A percentile compares a stretch with the other conserved stretches of the same genome.
phyloP scores from a whole-genome alignment of 2,888 invertebrate genomes.

The Malthinus flaveolus region DNA sequence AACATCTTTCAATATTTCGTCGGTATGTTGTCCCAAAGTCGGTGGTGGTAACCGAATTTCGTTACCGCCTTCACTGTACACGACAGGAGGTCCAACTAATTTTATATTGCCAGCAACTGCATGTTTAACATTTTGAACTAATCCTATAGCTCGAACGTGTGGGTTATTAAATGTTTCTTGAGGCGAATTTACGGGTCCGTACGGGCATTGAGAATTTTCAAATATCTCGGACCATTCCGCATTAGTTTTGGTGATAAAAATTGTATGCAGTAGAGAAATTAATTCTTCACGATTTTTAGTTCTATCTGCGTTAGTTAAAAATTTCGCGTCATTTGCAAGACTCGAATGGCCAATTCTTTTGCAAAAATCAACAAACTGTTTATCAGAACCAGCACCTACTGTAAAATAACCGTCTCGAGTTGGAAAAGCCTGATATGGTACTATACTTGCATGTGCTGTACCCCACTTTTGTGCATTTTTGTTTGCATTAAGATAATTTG shows the following conservation, averaged over 20 bases:
- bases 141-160: slow-evolving; percentile 74
- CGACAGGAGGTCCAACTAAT: slow-evolving; percentile 85
- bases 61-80: slow-evolving; percentile 74
- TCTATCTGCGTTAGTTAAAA: slow-evolving; percentile 71
- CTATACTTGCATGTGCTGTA: slow-evolving; percentile 92
- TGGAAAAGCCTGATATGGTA: slow-evolving; percentile 90
- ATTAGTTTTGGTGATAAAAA: slow-evolving; percentile 65
- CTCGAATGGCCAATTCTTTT: slow-evolving; percentile 63
- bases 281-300: slow-evolving; percentile 77
- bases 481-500: slow-evolving; percentile 86
- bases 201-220: slow-evolving; percentile 77
- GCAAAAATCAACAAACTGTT: slow-evolving; percentile 77
- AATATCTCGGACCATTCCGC: slow-evolving; percentile 76
- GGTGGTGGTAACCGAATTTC: slow-evolving; percentile 78
- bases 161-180: slow-evolving; percentile 85
- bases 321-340: slow-evolving; percentile 66
- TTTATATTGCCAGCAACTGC: slow-evolving; percentile 71
- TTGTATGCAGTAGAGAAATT: slow-evolving; percentile 62
- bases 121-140: slow-evolving; percentile 75
- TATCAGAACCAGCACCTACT: slow-evolving; percentile 84
- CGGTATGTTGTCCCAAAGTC: slow-evolving; percentile 84
- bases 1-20: slow-evolving; percentile 69
- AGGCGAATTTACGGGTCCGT: slow-evolving; percentile 88
- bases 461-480: slow-evolving; percentile 80
- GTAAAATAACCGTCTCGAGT: slow-evolving; percentile 84